Conservation (phyloP, 2,888 invertebrate genomes). For the Alviniconcha strummeri region DNA sequence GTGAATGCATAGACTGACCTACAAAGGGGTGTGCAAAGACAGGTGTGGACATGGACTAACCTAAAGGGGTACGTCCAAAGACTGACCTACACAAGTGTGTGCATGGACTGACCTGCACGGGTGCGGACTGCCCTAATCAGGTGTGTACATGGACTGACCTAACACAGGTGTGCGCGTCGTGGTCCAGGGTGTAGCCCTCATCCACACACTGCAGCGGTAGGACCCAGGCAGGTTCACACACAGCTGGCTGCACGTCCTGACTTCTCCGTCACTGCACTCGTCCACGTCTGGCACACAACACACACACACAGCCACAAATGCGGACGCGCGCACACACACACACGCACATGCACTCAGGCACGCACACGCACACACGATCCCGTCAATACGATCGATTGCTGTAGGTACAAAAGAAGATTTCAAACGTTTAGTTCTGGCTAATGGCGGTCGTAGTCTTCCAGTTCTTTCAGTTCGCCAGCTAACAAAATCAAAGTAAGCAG, state of each 20-base stretch:
- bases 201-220: slow-evolving; percentile 51
- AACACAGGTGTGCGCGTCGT: slow-evolving; percentile 49
- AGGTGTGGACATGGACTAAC: too few relatives aligned
- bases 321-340: slow-evolving; percentile 24
- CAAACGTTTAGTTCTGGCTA: too few relatives aligned
- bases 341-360: not conserved
- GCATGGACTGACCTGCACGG: slow-evolving; percentile 28
- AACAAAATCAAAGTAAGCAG: not conserved
- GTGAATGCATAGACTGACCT: too few relatives aligned
- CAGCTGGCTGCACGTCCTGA: slow-evolving; percentile 41
- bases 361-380: not conserved
- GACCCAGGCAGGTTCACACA: slow-evolving; percentile 56
- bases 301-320: slow-evolving; percentile 33
- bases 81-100: slow-evolving; percentile 52
- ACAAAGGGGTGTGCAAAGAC: too few relatives aligned
- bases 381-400: not conserved
- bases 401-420: too few relatives aligned
- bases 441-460: too few relatives aligned
- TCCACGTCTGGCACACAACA: slow-evolving; percentile 33
- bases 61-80: too few relatives aligned
- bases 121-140: too few relatives aligned
- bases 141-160: slow-evolving; percentile 42
- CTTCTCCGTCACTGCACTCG: slow-evolving; percentile 30
- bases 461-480: not conserved
- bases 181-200: slow-evolving; percentile 45